Evolutionary conservation across 2,888 invertebrate species (phyloP).

Genomic region (Corbicula japonica): DNA sequence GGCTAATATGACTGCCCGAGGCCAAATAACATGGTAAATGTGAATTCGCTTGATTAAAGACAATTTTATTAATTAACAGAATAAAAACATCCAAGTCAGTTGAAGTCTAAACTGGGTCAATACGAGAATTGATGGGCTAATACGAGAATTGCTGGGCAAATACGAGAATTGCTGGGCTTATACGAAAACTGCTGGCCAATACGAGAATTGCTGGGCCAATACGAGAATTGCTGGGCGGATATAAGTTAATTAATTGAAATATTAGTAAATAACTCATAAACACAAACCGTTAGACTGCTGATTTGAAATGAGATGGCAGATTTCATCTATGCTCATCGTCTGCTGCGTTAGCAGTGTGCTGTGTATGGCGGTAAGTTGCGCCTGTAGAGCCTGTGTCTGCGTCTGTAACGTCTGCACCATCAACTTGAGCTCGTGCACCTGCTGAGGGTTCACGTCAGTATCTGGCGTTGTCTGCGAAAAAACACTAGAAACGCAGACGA

Average conservation of each 20-base stretch:
- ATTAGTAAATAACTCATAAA: not conserved
- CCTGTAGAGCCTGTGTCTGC: slow-evolving; percentile 33
- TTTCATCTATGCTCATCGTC: slow-evolving; percentile 53
- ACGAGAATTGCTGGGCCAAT: too few relatives aligned
- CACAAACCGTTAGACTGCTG: not conserved
- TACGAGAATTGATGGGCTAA: too few relatives aligned
- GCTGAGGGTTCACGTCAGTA: not conserved
- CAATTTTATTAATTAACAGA: too few relatives aligned
- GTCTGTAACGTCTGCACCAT: slow-evolving; percentile 37
- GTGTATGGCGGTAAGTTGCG: slow-evolving; percentile 54
- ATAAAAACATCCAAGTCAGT: too few relatives aligned
- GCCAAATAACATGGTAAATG: too few relatives aligned
- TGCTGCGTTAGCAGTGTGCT: slow-evolving; percentile 49
- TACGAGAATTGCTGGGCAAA: too few relatives aligned
- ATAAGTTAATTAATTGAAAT: not conserved
- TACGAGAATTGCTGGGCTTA: too few relatives aligned
- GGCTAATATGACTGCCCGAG: too few relatives aligned
- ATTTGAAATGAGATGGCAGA: slow-evolving; percentile 36
- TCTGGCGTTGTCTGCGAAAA: slow-evolving; percentile 5
- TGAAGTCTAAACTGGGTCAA: too few relatives aligned
- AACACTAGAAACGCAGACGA: slow-evolving; percentile 2
- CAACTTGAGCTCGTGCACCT: slow-evolving; percentile 6
- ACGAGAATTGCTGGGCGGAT: too few relatives aligned
- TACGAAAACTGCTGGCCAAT: too few relatives aligned
- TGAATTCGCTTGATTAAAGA: too few relatives aligned